Conservation (phyloP, 2,113 vertebrate species). For the Canis aureus region DNA sequence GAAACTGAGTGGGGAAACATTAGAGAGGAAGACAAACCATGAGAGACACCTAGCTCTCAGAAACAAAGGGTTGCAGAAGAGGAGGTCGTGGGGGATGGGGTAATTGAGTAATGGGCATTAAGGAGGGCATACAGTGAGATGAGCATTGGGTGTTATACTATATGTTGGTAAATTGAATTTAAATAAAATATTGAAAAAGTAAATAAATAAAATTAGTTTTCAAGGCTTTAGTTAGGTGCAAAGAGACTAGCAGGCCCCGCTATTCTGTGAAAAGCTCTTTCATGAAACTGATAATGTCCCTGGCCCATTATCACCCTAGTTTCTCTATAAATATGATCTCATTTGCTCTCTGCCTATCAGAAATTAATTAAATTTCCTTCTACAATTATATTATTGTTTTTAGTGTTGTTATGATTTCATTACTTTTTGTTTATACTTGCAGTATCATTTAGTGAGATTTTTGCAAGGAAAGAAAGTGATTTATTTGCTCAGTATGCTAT, state of each 20-base stretch:
- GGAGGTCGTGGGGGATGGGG: no score
- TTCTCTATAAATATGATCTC: background rate
- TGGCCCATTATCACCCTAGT: background rate
- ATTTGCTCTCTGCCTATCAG: background rate
- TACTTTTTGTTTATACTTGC: background rate
- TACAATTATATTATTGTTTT: background rate
- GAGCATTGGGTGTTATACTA: no score
- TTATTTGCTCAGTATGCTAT: background rate
- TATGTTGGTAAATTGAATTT: no score
- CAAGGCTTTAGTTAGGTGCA: background rate
- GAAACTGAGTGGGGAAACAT: no score
- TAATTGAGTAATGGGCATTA: no score
- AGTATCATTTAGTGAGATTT: background rate
- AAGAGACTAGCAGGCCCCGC: background rate
- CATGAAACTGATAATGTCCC: background rate
- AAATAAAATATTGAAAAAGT: no score
- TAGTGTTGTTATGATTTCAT: background rate
- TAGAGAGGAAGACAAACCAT: no score
- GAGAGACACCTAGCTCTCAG: no score
- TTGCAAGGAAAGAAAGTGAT: background rate
- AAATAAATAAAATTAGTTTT: background rate
- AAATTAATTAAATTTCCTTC: constrained; percentile 23
- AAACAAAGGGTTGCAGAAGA: no score
- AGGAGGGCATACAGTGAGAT: no score
- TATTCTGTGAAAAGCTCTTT: background rate